These are phyloP conservation scores for Operophtera brumata DNA, from an alignment of 2,888 invertebrate genomes.

Conservation along the genomic window DNA sequence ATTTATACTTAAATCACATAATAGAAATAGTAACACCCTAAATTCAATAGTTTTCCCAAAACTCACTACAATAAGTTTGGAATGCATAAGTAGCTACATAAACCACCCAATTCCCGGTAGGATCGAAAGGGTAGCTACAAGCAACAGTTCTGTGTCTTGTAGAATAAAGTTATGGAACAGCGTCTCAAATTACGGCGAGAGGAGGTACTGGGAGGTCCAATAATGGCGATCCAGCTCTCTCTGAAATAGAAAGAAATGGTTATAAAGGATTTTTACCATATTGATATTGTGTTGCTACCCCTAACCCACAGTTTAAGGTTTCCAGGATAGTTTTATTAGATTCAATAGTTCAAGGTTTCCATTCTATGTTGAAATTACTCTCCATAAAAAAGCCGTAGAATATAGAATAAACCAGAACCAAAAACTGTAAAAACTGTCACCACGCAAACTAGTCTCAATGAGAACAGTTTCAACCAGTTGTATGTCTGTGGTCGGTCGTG, in stretches of 20 bases:
- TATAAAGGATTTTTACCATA: neutral
- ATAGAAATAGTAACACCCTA: too few species aligned
- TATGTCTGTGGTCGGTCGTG: too few species aligned
- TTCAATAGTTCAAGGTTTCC: too few species aligned
- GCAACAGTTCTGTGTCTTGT: constrained; percentile 30
- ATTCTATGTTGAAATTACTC: too few species aligned
- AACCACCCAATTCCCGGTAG: constrained; percentile 31
- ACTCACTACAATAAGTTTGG: constrained; percentile 39
- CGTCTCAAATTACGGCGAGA: constrained; percentile 38
- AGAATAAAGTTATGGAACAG: constrained; percentile 36
- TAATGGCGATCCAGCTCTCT: constrained; percentile 27
- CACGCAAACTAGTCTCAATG: too few species aligned
- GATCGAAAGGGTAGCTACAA: constrained; percentile 39
- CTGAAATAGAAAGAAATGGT: constrained; percentile 29
- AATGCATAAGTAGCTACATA: constrained; percentile 38
- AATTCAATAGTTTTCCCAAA: neutral
- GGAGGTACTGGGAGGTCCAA: constrained; percentile 32
- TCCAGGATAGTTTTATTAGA: too few species aligned
- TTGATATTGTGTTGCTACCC: neutral
- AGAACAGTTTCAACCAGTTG: too few species aligned
- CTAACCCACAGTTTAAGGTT: neutral
- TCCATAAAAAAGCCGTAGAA: too few species aligned
- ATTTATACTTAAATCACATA: too few species aligned
- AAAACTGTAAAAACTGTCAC: too few species aligned
- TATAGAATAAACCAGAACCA: too few species aligned